phyloP scores from a whole-genome alignment of 2,888 invertebrate genomes.

The Acleris sparsana region DNA sequence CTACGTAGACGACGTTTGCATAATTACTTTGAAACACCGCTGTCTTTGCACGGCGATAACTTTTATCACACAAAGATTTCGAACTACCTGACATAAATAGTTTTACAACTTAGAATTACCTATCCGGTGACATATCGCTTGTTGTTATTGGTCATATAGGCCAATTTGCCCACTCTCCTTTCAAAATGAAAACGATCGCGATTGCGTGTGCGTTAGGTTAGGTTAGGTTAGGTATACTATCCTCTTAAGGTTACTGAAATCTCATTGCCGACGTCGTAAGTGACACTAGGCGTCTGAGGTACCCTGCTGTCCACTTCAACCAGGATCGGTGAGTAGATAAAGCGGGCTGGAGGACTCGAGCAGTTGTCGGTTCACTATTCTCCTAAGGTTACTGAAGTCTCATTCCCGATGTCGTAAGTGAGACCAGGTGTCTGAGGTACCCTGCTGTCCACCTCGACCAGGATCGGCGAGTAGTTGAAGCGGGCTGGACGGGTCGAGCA shows the following conservation, averaged over 20 bases:
- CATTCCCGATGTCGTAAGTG: conserved; percentile 60
- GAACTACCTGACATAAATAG: too few relatives aligned
- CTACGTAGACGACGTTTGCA: too few relatives aligned
- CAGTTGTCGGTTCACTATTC: conserved; percentile 69
- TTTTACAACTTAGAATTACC: too few relatives aligned
- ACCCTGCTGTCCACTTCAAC: conserved; percentile 66
- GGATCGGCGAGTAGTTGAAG: conserved; percentile 62
- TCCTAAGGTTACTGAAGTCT: neutral
- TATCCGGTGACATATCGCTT: too few relatives aligned
- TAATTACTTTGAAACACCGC: too few relatives aligned
- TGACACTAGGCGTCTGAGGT: conserved; percentile 62
- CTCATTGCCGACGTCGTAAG: conserved; percentile 61
- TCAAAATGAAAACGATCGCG: too few relatives aligned
- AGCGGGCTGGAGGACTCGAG: conserved; percentile 65
- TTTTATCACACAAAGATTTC: too few relatives aligned
- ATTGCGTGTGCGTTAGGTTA: too few relatives aligned
- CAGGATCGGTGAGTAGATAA: conserved; percentile 64
- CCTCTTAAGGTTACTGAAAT: neutral
- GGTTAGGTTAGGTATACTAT: too few relatives aligned
- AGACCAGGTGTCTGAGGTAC: conserved; percentile 62
- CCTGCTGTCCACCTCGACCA: conserved; percentile 68
- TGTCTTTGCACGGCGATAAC: too few relatives aligned
- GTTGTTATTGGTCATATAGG: too few relatives aligned
- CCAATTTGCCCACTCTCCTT: too few relatives aligned
- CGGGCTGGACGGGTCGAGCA: conserved; percentile 79